Evolutionary conservation across 2,113 vertebrate genomes (phyloP).

Genomic region (Leuciscus idus): DNA sequence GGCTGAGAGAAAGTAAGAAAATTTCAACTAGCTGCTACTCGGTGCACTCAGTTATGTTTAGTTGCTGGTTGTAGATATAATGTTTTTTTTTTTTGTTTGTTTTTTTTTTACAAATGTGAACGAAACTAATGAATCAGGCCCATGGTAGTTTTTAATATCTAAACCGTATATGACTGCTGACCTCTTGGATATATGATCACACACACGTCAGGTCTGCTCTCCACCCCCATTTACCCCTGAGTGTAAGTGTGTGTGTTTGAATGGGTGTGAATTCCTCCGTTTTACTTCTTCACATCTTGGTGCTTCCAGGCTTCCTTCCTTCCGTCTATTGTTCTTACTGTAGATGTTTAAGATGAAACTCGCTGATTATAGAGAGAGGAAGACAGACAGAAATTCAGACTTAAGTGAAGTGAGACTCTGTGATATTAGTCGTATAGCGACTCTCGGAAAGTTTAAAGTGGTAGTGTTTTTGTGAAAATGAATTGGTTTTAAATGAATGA

Average conservation of each 20-base stretch:
- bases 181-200: not conserved
- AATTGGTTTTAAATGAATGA: not conserved
- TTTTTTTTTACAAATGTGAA: not conserved
- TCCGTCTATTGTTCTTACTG: constrained; percentile 54
- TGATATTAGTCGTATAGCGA: not conserved
- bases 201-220: not conserved
- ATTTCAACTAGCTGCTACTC: not conserved
- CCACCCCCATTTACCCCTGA: not conserved
- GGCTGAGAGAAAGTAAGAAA: constrained; percentile 89
- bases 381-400: constrained; percentile 20
- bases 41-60: not conserved
- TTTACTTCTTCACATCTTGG: constrained; percentile 31
- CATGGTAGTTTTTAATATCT: not conserved
- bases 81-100: no score
- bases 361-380: constrained; percentile 26
- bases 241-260: constrained; percentile 7
- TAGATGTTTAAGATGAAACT: constrained; percentile 49
- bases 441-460: not conserved
- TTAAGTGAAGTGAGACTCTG: constrained; percentile 14
- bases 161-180: not conserved
- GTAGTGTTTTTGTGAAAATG: not conserved
- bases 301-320: constrained; percentile 56
- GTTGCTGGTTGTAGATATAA: not conserved
- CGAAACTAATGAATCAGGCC: not conserved
- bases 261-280: not conserved